phyloP scores from a whole-genome alignment of 2,797 vertebrate genomes.

The Valencia hispanica region DNA sequence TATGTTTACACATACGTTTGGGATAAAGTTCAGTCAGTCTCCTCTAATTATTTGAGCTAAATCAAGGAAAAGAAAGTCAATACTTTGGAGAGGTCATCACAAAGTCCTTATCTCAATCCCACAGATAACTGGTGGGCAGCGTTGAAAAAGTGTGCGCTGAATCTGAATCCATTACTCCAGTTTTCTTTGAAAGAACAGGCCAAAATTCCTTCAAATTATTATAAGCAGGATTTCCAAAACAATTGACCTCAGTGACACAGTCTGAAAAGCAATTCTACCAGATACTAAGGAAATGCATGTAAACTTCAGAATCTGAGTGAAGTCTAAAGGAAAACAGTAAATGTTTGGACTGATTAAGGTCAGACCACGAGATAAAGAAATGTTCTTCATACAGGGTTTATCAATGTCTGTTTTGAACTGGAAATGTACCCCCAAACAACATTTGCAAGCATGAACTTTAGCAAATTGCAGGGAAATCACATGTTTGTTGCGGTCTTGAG shows the following conservation, averaged over 20 bases:
- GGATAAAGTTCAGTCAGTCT: slow-evolving; percentile 38
- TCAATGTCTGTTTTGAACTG: no score
- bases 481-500: no score
- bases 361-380: neutral
- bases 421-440: no score
- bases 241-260: neutral
- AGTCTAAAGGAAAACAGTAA: neutral
- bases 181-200: neutral
- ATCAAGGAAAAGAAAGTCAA: neutral
- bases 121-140: neutral
- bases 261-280: neutral
- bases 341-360: neutral
- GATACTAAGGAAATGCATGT: neutral
- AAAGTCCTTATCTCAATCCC: neutral
- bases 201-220: neutral
- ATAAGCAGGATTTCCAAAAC: neutral
- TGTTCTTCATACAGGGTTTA: no score
- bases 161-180: neutral
- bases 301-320: neutral
- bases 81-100: neutral
- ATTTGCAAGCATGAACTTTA: no score
- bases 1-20: slow-evolving; percentile 40
- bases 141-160: neutral
- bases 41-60: slow-evolving; percentile 51
- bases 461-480: no score